These are phyloP conservation scores for Dolichoris vasculosae DNA, from an alignment of 1,140 invertebrate species.

Conservation along the genomic window DNA sequence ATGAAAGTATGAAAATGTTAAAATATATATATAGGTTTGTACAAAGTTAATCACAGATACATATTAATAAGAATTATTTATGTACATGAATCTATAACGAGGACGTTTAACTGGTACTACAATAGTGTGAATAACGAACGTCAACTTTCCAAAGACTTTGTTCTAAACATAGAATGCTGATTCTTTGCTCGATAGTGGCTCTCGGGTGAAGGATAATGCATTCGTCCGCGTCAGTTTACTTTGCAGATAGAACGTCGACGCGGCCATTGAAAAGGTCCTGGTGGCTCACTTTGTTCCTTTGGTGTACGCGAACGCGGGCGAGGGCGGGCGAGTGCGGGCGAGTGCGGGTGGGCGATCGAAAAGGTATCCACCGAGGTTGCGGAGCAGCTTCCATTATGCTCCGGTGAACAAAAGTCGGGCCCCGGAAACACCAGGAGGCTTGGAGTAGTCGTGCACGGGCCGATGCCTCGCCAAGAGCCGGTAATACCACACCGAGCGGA, in stretches of 20 bases:
- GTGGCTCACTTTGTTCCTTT: not conserved
- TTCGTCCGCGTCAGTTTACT: not conserved
- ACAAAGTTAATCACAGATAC: no score
- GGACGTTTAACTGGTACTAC: not conserved
- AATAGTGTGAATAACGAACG: no score
- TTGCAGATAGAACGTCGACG: not conserved
- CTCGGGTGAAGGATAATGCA: not conserved
- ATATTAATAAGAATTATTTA: not conserved
- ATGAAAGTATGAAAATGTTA: no score
- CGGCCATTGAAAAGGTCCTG: not conserved
- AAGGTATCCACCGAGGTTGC: not conserved
- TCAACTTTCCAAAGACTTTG: not conserved
- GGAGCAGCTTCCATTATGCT: not conserved
- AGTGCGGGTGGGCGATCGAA: not conserved
- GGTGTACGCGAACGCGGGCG: no score
- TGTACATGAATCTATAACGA: not conserved
- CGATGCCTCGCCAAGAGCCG: not conserved
- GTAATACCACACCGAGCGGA: conserved; percentile 39
- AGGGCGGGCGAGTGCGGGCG: no score
- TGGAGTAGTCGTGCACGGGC: not conserved
- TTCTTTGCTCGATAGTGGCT: not conserved
- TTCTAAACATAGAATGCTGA: not conserved
- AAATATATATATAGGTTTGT: no score
- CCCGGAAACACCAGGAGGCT: not conserved
- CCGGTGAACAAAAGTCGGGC: not conserved